Evolutionary conservation across 1,140 invertebrate species (phyloP), one percentile per base, ranked within the genome.

Genomic region (Limonius californicus): DNA sequence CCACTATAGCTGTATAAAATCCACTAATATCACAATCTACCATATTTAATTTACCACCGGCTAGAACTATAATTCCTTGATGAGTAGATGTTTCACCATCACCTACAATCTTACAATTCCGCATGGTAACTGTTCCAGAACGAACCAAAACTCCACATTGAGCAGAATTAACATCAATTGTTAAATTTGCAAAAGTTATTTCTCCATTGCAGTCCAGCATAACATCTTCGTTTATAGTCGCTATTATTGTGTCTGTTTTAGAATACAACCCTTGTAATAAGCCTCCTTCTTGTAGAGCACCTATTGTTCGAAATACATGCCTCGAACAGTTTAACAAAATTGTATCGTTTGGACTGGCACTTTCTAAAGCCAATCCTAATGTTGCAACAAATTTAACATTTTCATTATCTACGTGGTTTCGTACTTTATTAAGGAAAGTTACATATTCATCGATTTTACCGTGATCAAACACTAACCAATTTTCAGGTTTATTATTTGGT

Each of bases 261-360:
- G 54, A 12, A 20, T 59, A 69, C 18, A 82, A 72, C 19, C 81
- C 79, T 68, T 68, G 79, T 16, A 83, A 71, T 18, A 59, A 71
- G 12, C 80, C 79, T n/a, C 79, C 81, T 64, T 79, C 75, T 69
- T 81, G 76, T 42, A 83, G 69, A n/a, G 73, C 77, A 27, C 76
- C 76, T 9, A 75, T 71, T 56, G 71, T 67, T 60, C 70, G 70
- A 39, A 83, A 76, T 16, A 63, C 62, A 71, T 83, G 75, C 7
- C 66, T 71, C n/a, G 75, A 76, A 56, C 80, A 72, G 56, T 77
- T 78, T 53, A 83, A 54, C 58, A 82, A 39, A 62, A 82, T 66
- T 43, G 73, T 76, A 66, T 83, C 81, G 56, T 72, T 72, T 11
- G 68, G 27, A 16, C 76, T 76, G 9, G 78, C 77, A 47, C 65